Evolutionary conservation across 2,888 invertebrate species (phyloP).

Genomic region (Amphipyra berbera): DNA sequence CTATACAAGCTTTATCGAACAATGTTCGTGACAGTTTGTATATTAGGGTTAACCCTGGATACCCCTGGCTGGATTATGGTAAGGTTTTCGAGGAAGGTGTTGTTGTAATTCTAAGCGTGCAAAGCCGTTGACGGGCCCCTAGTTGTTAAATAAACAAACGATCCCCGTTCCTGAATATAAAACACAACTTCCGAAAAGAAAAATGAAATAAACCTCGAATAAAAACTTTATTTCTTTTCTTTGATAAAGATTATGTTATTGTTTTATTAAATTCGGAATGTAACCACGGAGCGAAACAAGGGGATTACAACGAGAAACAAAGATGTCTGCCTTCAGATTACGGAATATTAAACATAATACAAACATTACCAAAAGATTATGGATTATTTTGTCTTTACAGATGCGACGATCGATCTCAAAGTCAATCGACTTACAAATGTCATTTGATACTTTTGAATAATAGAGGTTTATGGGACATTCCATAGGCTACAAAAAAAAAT

Average conservation of each 20-base stretch:
- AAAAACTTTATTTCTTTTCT: slow-evolving; percentile 9
- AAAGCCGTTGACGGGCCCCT: no score
- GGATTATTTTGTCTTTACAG: slow-evolving; percentile 1
- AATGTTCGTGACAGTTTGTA: no score
- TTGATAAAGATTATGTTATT: slow-evolving; percentile 23
- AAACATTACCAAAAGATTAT: slow-evolving; percentile 14
- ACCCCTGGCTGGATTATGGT: no score
- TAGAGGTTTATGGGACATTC: no score
- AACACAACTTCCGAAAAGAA: slow-evolving; percentile 23
- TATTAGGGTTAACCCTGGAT: no score
- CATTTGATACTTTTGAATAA: no score
- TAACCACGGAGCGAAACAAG: slow-evolving; percentile 22
- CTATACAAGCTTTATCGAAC: no score
- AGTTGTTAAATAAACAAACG: slow-evolving; percentile 14
- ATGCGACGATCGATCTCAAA: slow-evolving; percentile 8
- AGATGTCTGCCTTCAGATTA: slow-evolving; percentile 24
- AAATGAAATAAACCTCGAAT: slow-evolving; percentile 28
- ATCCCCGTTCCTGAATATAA: slow-evolving; percentile 1
- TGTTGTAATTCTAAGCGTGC: no score
- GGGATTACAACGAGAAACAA: slow-evolving; percentile 35
- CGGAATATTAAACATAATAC: slow-evolving; percentile 5
- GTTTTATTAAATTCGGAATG: slow-evolving; percentile 29
- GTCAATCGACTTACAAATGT: no score
- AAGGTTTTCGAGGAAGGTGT: no score
- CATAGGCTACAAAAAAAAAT: no score